These are phyloP conservation scores for Ephestia elutella DNA, from an alignment of 1,140 invertebrate species.

Conservation along the genomic window DNA sequence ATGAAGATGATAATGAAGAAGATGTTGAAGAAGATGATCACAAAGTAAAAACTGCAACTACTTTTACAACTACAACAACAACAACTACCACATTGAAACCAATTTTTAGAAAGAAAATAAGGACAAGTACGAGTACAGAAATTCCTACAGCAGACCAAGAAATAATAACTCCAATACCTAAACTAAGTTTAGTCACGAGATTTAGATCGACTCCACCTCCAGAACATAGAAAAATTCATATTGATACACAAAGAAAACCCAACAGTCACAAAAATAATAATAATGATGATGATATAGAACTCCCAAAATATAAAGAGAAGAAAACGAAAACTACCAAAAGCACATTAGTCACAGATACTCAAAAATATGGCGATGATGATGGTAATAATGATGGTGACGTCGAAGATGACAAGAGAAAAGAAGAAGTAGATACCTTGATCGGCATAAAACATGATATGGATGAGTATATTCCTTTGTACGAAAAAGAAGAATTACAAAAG, in stretches of 20 bases:
- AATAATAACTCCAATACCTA: constrained; percentile 17
- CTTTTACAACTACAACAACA: constrained; percentile 25
- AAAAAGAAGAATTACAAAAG: constrained; percentile 34
- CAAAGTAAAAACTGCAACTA: constrained; percentile 26
- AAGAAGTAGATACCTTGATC: constrained; percentile 59
- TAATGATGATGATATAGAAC: constrained; percentile 13
- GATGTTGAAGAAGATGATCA: constrained; percentile 32
- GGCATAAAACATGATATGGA: constrained; percentile 53
- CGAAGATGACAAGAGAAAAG: constrained; percentile 48
- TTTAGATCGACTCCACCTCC: constrained; percentile 30
- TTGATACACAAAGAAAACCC: constrained; percentile 13
- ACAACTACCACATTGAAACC: constrained; percentile 32
- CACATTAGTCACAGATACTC: constrained; percentile 59
- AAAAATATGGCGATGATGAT: constrained; percentile 57
- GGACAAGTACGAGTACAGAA: constrained; percentile 21
- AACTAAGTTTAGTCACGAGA: constrained; percentile 43
- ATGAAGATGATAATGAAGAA: constrained; percentile 33
- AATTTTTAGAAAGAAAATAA: constrained; percentile 19
- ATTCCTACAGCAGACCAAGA: constrained; percentile 21
- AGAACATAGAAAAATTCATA: constrained; percentile 8
- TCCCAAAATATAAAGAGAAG: constrained; percentile 55
- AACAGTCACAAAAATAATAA: constrained; percentile 13
- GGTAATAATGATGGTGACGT: constrained; percentile 38
- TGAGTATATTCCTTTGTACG: constrained; percentile 57
- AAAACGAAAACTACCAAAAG: constrained; percentile 56